Evolutionary conservation across 1,140 invertebrate genomes (phyloP), one percentile per base, ranked within the genome.

Genomic region (Psix sp.): DNA sequence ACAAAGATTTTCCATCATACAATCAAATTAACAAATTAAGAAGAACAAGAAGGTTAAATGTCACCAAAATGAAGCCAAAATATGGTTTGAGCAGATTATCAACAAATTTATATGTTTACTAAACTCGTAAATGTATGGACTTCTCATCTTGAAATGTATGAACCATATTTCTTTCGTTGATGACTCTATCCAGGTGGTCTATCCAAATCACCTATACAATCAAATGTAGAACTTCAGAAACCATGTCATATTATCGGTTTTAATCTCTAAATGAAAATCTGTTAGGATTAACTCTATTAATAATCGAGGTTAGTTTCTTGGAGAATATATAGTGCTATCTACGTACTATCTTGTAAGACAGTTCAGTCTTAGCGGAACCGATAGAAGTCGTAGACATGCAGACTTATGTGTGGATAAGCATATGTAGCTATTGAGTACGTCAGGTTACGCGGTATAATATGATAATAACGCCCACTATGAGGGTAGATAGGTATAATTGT

Each of bases 401-500:
- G 51, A 51, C 36, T 68, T 59, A 60, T 62, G 57, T 67, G 45
- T 54, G 16, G 29, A 24, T 43, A 42, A 33, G 62, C 45, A 51
- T 52, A 52, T 59, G 60, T 54, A 52, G 59, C 71, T 56, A 63
- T 70, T 60, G 75, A 74, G 72, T 76, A 71, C 49, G 74, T 71
- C 52, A 59, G 62, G 49, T 76, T 79, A 77, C 80, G 74, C 70
- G 74, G 77, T 82, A 79, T 80, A 82, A 84, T 82, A 82, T 84
- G 82, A 84, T 84, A 85, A 85, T 84, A 83, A 84, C 78, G 80
- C 81, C 82, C 79, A 82, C 80, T 75, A 45, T 52, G 39, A 59
- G 75, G 77, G 62, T 78, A 82, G 79, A 84, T 81, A 78, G 82
- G 78, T 84, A 82, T 84, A 84, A 85, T 86, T 84, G 84, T 86